Conservation (phyloP, 92 coral and sea anemone species). For the Paramuricea clavata region DNA sequence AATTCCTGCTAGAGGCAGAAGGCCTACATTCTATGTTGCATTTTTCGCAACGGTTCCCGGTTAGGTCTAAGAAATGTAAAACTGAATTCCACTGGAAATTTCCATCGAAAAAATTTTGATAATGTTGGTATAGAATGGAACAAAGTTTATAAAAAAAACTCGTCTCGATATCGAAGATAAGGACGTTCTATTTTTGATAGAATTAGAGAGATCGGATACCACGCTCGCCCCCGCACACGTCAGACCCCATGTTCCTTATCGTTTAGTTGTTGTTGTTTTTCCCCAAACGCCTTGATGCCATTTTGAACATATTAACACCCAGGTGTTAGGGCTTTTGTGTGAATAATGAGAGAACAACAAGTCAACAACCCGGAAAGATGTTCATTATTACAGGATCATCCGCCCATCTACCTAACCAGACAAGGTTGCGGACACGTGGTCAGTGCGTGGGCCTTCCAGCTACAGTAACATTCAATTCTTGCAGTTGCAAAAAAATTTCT, state of each 20-base stretch:
- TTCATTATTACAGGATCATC: not conserved
- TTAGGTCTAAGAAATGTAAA: too few relatives aligned
- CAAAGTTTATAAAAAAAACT: not conserved
- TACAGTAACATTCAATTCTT: too few relatives aligned
- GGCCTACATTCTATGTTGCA: too few relatives aligned
- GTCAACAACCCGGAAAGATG: not conserved
- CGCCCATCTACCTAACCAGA: not conserved
- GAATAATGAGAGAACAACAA: not conserved
- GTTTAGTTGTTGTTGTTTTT: conserved; percentile 12
- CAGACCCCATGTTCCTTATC: not conserved
- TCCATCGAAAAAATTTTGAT: too few relatives aligned
- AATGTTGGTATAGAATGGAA: too few relatives aligned
- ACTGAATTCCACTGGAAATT: too few relatives aligned
- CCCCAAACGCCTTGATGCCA: not conserved
- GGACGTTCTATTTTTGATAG: not conserved
- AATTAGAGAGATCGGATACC: not conserved
- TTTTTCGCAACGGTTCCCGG: too few relatives aligned
- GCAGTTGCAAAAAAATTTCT: too few relatives aligned
- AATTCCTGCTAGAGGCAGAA: too few relatives aligned
- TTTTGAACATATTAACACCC: not conserved
- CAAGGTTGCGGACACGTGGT: not conserved
- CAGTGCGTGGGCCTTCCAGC: too few relatives aligned
- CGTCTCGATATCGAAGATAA: not conserved
- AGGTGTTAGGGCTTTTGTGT: not conserved
- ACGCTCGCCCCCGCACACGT: conserved; percentile 4